These are phyloP conservation scores for Drosophila pseudoobscura DNA, from an alignment of 1,140 invertebrate species.

Conservation along the genomic window DNA sequence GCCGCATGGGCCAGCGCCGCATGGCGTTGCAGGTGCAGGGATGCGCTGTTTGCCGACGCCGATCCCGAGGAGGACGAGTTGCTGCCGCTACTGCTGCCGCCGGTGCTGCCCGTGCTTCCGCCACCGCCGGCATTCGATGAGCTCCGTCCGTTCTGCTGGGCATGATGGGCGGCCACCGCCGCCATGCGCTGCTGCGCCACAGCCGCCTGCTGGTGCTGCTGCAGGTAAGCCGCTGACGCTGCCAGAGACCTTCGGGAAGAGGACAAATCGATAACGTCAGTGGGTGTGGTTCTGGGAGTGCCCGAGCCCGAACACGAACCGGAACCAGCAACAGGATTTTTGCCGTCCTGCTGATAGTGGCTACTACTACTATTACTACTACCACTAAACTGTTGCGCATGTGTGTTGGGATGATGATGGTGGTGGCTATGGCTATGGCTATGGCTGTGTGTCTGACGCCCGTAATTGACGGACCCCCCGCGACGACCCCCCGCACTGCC, in stretches of 20 bases:
- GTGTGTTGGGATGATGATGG: conserved; percentile 7
- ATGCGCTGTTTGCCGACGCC: conserved; percentile 53
- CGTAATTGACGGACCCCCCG: conserved; percentile 20
- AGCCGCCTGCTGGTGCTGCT: conserved; percentile 63
- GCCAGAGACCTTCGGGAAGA: conserved; percentile 83
- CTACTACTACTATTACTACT: conserved; percentile 36
- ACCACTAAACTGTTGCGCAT: too few species aligned
- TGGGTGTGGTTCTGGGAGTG: conserved; percentile 56
- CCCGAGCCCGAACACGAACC: too few species aligned
- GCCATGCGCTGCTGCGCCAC: conserved; percentile 61
- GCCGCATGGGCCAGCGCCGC: conserved; percentile 79
- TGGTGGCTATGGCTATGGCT: conserved; percentile 38
- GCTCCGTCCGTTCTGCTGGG: conserved; percentile 63
- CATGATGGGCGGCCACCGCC: conserved; percentile 56
- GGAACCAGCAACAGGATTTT: too few species aligned
- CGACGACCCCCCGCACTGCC: not conserved
- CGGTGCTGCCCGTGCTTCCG: conserved; percentile 9
- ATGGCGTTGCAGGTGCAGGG: conserved; percentile 81
- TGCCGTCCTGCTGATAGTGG: conserved; percentile 44
- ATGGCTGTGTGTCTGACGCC: conserved; percentile 67
- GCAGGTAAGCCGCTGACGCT: conserved; percentile 69
- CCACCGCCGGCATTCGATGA: conserved; percentile 22
- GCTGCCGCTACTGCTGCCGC: conserved; percentile 42
- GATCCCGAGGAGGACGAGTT: conserved; percentile 24
- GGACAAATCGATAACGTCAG: conserved; percentile 83